These are phyloP conservation scores for Ophraella communa DNA, from an alignment of 2,888 invertebrate genomes.

Conservation along the genomic window DNA sequence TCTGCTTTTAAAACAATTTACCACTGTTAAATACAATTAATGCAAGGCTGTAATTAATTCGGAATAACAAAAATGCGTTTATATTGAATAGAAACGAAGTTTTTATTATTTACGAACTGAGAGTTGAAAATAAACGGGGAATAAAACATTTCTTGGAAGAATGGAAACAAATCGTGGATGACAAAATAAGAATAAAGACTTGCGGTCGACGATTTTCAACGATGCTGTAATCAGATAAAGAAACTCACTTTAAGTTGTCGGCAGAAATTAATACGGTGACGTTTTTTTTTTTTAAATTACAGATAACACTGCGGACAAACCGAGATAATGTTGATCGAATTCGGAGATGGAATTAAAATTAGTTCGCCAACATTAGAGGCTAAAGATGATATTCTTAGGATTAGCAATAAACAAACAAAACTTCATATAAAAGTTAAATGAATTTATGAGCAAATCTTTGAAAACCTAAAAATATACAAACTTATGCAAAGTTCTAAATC, in stretches of 20 bases:
- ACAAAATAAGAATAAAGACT: constrained; percentile 14
- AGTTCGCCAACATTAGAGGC: not conserved
- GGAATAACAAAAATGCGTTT: constrained; percentile 4
- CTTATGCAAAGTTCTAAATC: too few species aligned
- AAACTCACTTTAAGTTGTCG: not conserved
- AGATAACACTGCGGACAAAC: not conserved
- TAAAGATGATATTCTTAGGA: too few species aligned
- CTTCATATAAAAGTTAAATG: too few species aligned
- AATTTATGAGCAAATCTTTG: too few species aligned
- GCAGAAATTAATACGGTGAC: not conserved
- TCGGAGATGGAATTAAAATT: not conserved
- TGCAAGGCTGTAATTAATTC: constrained; percentile 8
- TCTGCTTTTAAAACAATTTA: not conserved
- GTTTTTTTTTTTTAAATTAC: not conserved
- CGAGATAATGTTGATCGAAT: not conserved
- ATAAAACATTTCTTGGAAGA: constrained; percentile 17
- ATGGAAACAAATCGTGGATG: constrained; percentile 21
- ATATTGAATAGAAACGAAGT: constrained; percentile 14
- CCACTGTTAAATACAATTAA: not conserved
- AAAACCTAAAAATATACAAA: too few species aligned
- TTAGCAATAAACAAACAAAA: too few species aligned
- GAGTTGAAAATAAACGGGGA: constrained; percentile 14
- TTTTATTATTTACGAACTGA: constrained; percentile 21
- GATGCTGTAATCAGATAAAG: constrained; percentile 9
- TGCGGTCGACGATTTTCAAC: constrained; percentile 8